Evolutionary conservation across 2,888 invertebrate genomes (phyloP).

Genomic region (Hydropsyche betteni): DNA sequence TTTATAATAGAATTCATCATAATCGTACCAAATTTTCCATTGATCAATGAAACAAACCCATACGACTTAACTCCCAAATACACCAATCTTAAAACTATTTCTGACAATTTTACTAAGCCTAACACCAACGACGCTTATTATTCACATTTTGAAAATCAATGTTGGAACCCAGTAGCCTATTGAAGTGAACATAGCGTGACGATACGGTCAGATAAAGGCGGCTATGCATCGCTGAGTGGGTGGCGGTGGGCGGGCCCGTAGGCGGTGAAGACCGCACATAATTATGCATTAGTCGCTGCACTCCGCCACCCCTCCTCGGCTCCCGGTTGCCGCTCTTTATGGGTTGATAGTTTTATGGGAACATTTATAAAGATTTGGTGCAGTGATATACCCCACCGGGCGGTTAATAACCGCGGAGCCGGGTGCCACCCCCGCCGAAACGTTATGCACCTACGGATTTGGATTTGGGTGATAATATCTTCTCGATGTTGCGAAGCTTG

Average conservation of each 20-base stretch:
- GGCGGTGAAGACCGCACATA: constrained; percentile 50
- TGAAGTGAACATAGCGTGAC: constrained; percentile 29
- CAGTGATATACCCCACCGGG: constrained; percentile 46
- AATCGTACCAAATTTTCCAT: no score
- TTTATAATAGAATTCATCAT: no score
- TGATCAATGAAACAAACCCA: no score
- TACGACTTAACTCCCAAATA: no score
- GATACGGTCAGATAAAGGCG: constrained; percentile 28
- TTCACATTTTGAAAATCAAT: no score
- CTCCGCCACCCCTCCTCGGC: not conserved
- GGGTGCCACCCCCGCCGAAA: constrained; percentile 20
- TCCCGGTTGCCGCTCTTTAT: constrained; percentile 42
- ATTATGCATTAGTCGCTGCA: constrained; percentile 49
- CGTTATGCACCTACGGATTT: constrained; percentile 34
- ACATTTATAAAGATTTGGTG: constrained; percentile 51
- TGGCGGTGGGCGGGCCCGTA: constrained; percentile 28
- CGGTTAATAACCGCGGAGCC: constrained; percentile 42
- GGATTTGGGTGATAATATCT: constrained; percentile 26
- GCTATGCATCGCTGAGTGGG: not conserved
- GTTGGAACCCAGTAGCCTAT: constrained; percentile 7
- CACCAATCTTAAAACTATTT: no score
- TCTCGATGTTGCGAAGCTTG: not conserved
- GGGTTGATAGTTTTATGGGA: constrained; percentile 51
- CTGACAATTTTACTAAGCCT: no score
- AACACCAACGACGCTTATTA: no score